Conservation (phyloP, 2,113 vertebrate genomes). For the Phrynosoma platyrhinos region DNA sequence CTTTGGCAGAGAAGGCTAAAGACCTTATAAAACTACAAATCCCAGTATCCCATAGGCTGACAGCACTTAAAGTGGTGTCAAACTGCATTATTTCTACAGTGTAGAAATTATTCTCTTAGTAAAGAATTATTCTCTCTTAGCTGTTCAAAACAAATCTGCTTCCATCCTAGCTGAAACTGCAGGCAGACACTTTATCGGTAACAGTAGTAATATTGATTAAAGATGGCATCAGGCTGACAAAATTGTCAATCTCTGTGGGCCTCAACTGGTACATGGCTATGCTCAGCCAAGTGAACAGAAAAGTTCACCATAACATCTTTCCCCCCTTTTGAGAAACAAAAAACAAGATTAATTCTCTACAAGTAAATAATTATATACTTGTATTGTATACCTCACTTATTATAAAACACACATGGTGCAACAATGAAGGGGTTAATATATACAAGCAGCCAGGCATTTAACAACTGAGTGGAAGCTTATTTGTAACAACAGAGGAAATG, state of each 20-base stretch:
- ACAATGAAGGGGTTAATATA: slow-evolving; percentile 92
- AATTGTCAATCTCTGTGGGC: not conserved
- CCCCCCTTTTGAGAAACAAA: slow-evolving; percentile 67
- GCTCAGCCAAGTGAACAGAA: not conserved
- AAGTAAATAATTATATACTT: slow-evolving; percentile 97
- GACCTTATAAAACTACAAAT: too few relatives aligned
- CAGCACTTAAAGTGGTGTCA: too few relatives aligned
- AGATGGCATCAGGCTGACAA: not conserved
- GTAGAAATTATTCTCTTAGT: not conserved
- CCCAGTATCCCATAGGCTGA: too few relatives aligned
- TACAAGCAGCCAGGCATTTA: slow-evolving; percentile 76
- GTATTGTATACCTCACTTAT: slow-evolving; percentile 89
- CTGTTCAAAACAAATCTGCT: not conserved
- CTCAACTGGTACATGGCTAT: not conserved
- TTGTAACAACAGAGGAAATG: slow-evolving; percentile 57
- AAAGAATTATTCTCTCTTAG: not conserved
- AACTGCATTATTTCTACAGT: too few relatives aligned
- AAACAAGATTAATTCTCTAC: slow-evolving; percentile 89
- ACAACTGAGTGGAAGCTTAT: slow-evolving; percentile 70
- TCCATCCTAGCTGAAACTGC: not conserved
- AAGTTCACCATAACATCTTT: not conserved
- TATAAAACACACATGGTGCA: slow-evolving; percentile 90
- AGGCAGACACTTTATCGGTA: too few relatives aligned
- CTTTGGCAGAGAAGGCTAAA: too few relatives aligned
- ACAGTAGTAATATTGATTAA: too few relatives aligned